These are phyloP conservation scores for Paratilapia polleni DNA, from an alignment of 2,113 vertebrate species.

Conservation along the genomic window DNA sequence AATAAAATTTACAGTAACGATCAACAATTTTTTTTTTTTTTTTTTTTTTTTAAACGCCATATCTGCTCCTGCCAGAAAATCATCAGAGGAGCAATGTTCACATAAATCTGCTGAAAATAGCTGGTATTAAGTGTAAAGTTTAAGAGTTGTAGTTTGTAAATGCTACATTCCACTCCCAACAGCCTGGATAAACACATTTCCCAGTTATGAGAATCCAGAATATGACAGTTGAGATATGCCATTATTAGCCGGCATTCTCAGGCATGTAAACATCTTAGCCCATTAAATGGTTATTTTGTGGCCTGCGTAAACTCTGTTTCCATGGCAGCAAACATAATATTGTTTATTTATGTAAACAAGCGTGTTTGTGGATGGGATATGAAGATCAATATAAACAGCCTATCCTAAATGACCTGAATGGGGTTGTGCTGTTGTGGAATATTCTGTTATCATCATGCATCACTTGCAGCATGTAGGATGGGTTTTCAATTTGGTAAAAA, in stretches of 20 bases:
- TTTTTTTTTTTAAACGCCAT: not conserved
- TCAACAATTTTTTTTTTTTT: not conserved
- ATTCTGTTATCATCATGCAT: constrained; percentile 20
- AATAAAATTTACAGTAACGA: not conserved
- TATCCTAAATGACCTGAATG: constrained; percentile 30
- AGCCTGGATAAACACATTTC: constrained; percentile 18
- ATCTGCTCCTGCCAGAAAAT: not conserved
- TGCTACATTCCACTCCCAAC: constrained; percentile 12
- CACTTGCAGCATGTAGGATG: not conserved
- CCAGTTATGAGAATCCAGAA: constrained; percentile 36
- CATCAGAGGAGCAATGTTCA: not conserved
- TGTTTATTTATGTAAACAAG: constrained; percentile 73
- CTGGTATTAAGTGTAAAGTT: not conserved
- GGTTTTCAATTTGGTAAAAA: constrained; percentile 33
- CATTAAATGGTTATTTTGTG: constrained; percentile 52
- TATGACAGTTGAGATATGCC: constrained; percentile 60
- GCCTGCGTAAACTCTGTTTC: constrained; percentile 60
- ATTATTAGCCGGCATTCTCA: constrained; percentile 52
- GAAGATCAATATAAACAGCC: constrained; percentile 61
- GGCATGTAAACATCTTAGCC: constrained; percentile 62
- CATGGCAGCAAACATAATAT: constrained; percentile 59
- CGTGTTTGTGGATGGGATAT: constrained; percentile 64
- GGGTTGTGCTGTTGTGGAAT: not conserved
- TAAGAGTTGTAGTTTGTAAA: constrained; percentile 31
- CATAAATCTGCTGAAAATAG: not conserved